phyloP scores from a whole-genome alignment of 1,140 invertebrate genomes.

The Varroa destructor region DNA sequence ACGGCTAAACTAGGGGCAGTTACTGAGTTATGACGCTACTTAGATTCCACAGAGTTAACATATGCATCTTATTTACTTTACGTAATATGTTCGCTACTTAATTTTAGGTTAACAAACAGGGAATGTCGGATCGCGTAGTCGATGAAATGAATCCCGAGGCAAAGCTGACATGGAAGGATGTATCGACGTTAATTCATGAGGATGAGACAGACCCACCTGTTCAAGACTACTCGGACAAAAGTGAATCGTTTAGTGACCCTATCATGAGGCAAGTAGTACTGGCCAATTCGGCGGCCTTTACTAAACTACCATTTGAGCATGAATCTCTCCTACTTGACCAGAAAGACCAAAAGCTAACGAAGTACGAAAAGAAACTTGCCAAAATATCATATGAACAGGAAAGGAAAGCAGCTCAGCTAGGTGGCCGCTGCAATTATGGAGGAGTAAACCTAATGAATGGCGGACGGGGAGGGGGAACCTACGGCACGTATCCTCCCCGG shows the following conservation, averaged over 20 bases:
- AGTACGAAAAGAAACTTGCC: slow-evolving; percentile 82
- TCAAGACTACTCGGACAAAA: slow-evolving; percentile 53
- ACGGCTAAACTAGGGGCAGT: no score
- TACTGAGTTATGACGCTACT: no score
- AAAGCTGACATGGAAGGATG: slow-evolving; percentile 81
- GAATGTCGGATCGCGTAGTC: slow-evolving; percentile 88
- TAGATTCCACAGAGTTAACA: no score
- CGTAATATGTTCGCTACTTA: background rate
- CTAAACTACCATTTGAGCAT: slow-evolving; percentile 68
- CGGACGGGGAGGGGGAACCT: slow-evolving; percentile 33
- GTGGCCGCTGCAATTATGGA: slow-evolving; percentile 14
- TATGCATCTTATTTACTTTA: no score
- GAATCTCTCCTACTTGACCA: slow-evolving; percentile 87
- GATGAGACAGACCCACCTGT: slow-evolving; percentile 66
- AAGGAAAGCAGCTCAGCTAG: slow-evolving; percentile 56
- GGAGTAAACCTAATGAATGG: slow-evolving; percentile 14
- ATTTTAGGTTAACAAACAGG: slow-evolving; percentile 69
- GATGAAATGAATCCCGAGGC: slow-evolving; percentile 95
- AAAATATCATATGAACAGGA: slow-evolving; percentile 84
- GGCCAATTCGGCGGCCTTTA: slow-evolving; percentile 28
- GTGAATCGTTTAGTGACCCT: slow-evolving; percentile 62
- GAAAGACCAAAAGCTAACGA: slow-evolving; percentile 86
- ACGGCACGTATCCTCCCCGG: background rate
- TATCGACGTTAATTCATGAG: slow-evolving; percentile 63
- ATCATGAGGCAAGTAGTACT: slow-evolving; percentile 53